Evolutionary conservation across 1,140 invertebrate species (phyloP).

Genomic region (Asbolus verrucosus): DNA sequence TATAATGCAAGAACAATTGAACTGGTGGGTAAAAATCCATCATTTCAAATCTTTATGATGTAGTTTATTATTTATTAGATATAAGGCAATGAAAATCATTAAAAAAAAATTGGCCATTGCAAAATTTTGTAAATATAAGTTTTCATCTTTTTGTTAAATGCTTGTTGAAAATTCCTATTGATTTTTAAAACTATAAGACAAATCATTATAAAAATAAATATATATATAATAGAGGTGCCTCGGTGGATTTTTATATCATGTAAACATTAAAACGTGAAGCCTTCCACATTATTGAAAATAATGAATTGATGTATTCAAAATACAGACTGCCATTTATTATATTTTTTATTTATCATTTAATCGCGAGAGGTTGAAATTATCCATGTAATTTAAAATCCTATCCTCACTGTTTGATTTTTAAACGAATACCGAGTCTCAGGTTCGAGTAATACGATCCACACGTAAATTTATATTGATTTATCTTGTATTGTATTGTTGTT

Average conservation of each 20-base stretch:
- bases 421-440: slow-evolving; percentile 25
- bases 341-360: slow-evolving; percentile 9
- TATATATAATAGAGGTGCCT: slow-evolving; percentile 34
- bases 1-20: neutral
- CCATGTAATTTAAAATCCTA: too few species aligned
- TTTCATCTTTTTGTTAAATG: slow-evolving; percentile 37
- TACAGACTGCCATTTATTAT: slow-evolving; percentile 24
- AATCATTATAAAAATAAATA: slow-evolving; percentile 41
- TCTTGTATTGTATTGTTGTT: slow-evolving; percentile 29
- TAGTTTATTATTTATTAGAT: slow-evolving; percentile 34
- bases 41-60: slow-evolving; percentile 6
- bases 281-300: slow-evolving; percentile 38
- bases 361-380: slow-evolving; percentile 14
- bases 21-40: slow-evolving; percentile 2
- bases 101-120: slow-evolving; percentile 6
- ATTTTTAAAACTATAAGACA: slow-evolving; percentile 33
- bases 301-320: neutral
- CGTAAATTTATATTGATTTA: slow-evolving; percentile 20
- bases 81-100: slow-evolving; percentile 11
- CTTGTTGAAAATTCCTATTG: slow-evolving; percentile 34
- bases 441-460: slow-evolving; percentile 16
- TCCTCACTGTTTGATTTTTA: slow-evolving; percentile 8
- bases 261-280: slow-evolving; percentile 29
- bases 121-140: slow-evolving; percentile 20
- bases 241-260: slow-evolving; percentile 27